phyloP scores from a whole-genome alignment of 1,140 invertebrate species.

The Mamestra configurata region DNA sequence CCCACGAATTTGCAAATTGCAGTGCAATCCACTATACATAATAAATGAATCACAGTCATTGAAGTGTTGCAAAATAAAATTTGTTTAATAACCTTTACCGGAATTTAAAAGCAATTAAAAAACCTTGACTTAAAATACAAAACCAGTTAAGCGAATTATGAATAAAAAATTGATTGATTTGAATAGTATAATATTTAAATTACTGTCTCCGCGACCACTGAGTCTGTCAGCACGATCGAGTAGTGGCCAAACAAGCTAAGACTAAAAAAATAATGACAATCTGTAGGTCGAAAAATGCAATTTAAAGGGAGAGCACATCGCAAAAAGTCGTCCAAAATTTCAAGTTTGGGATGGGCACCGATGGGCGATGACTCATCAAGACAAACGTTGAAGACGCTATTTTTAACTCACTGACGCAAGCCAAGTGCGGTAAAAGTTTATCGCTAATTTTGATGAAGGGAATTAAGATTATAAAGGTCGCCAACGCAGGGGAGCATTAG shows the following conservation, averaged over 20 bases:
- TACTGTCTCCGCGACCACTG: not conserved
- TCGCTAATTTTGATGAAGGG: constrained; percentile 17
- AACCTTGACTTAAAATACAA: constrained; percentile 27
- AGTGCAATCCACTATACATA: not conserved
- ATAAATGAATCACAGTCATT: not conserved
- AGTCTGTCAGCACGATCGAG: not conserved
- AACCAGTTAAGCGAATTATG: constrained; percentile 19
- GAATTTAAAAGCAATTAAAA: constrained; percentile 18
- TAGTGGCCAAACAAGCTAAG: not conserved
- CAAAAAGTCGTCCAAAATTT: constrained; percentile 35
- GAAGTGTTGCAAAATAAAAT: constrained; percentile 38
- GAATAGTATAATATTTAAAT: constrained; percentile 21
- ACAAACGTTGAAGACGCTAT: constrained; percentile 36
- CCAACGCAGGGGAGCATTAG: constrained; percentile 1
- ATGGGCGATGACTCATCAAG: constrained; percentile 37
- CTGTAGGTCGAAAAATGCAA: not conserved
- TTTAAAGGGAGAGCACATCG: not conserved
- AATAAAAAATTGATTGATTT: not conserved
- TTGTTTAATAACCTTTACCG: constrained; percentile 8
- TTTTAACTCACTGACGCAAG: constrained; percentile 44
- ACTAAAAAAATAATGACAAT: not conserved
- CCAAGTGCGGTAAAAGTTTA: constrained; percentile 24
- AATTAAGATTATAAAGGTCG: not conserved
- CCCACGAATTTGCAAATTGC: not conserved
- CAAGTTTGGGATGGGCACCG: constrained; percentile 35